Evolutionary conservation across 2,888 invertebrate species (phyloP), one percentile per base, ranked within the genome.

Genomic region (Epicampocera succincta): DNA sequence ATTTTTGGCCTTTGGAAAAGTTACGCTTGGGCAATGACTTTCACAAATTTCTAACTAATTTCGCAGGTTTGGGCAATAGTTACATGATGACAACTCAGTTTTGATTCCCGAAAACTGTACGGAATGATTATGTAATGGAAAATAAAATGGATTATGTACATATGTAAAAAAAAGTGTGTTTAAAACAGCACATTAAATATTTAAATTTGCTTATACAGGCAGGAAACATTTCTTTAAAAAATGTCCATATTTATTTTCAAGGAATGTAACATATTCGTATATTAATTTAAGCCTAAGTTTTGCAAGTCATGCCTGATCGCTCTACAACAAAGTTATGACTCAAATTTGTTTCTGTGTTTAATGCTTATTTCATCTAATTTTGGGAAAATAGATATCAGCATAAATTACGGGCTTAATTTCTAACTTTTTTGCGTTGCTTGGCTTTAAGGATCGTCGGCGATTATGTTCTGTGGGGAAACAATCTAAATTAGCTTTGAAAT

Each of bases 401-500:
- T n/a, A n/a, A n/a, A n/a, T n/a, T n/a, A n/a, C n/a, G n/a, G n/a
- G n/a, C n/a, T n/a, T n/a, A n/a, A n/a, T n/a, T n/a, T n/a, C n/a
- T n/a, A n/a, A n/a, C n/a, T n/a, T n/a, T n/a, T 38, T 65, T 66
- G 63, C 40, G 46, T 25, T 65, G 17, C 25, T 25, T 25, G n/a
- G n/a, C 25, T 25, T 25, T 56, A 58, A 65, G 74, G 78, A 78
- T 50, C 52, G 48, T 65, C 52, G 42, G 33, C 60, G 52, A 74
- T 82, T 78, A 74, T 74, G 38, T 74, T n/a, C 54, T 73, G 72
- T 29, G 63, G 54, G 38, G 66, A 74, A 65, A 65, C 63, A 82
- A 74, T 82, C 78, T 74, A 78, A 82, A 82, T 82, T 78, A 78
- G 82, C 74, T 82, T 74, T 71, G 74, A 73, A 81, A 78, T 71